These are phyloP conservation scores for Caenorhabditis zanzibari DNA, from an alignment of 2,888 invertebrate genomes.

Conservation along the genomic window DNA sequence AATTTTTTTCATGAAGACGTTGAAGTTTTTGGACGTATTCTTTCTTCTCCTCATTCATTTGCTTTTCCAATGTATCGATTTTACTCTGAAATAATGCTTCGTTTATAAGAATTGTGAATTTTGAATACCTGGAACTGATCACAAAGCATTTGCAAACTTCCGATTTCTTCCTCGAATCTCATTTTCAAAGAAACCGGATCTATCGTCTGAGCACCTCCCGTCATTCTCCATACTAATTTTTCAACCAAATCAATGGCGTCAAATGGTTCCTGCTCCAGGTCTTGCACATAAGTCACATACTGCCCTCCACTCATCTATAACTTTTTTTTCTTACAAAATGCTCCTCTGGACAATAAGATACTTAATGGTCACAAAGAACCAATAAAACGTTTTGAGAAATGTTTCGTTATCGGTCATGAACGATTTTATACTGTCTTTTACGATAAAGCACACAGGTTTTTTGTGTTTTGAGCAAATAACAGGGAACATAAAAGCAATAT, in stretches of 20 bases:
- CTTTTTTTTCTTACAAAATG: background rate
- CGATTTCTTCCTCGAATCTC: constrained; percentile 83
- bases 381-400: background rate
- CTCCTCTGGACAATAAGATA: background rate
- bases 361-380: constrained; percentile 36
- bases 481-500: constrained; percentile 33
- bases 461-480: constrained; percentile 43
- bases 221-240: constrained; percentile 94
- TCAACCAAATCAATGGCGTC: constrained; percentile 98
- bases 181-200: constrained; percentile 79
- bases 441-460: constrained; percentile 28
- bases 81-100: constrained; percentile 80
- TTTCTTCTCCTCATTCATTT: constrained; percentile 80
- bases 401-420: constrained; percentile 13
- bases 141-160: constrained; percentile 81
- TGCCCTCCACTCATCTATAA: constrained; percentile 68
- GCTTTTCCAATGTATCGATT: constrained; percentile 78
- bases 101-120: background rate
- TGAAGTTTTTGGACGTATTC: constrained; percentile 80
- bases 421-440: constrained; percentile 26
- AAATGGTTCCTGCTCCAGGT: constrained; percentile 91
- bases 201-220: constrained; percentile 86
- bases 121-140: constrained; percentile 80
- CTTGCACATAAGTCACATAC: constrained; percentile 82
- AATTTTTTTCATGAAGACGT: constrained; percentile 80